A percentile compares a stretch with the other conserved stretches of the same genome.
phyloP scores from a whole-genome alignment of 2,797 vertebrate genomes.

The Rhabdomys pumilio region DNA sequence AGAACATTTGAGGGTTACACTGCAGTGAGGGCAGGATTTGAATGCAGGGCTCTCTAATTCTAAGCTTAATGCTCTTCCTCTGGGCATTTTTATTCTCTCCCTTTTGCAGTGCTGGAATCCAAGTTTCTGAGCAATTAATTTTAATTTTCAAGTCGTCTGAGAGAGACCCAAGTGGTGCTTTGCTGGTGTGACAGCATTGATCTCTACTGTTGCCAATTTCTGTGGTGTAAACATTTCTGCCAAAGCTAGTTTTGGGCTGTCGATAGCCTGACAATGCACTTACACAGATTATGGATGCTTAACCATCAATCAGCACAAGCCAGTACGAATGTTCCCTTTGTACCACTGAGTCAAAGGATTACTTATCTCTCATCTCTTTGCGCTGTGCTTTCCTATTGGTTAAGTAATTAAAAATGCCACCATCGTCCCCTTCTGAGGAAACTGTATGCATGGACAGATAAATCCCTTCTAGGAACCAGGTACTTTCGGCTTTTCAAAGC shows the following conservation, averaged over 20 bases:
- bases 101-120: neutral
- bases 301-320: neutral
- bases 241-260: neutral
- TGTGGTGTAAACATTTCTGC: constrained; percentile 26
- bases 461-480: constrained; percentile 11
- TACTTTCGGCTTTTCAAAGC: constrained; percentile 8
- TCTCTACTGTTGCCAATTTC: neutral
- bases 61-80: neutral
- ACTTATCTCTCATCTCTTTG: neutral
- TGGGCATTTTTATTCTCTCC: neutral
- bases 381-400: neutral
- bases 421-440: neutral
- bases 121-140: constrained; percentile 32
- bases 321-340: neutral
- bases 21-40: constrained; percentile 29
- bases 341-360: neutral
- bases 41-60: neutral
- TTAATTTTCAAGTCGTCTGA: constrained; percentile 33
- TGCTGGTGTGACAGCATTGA: neutral
- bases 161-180: neutral
- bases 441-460: neutral
- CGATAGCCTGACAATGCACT: neutral
- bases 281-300: neutral
- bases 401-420: neutral
- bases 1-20: neutral